Evolutionary conservation across 2,113 vertebrate species (phyloP), one percentile per base, ranked within the genome.

Genomic region (Rhombomys opimus): DNA sequence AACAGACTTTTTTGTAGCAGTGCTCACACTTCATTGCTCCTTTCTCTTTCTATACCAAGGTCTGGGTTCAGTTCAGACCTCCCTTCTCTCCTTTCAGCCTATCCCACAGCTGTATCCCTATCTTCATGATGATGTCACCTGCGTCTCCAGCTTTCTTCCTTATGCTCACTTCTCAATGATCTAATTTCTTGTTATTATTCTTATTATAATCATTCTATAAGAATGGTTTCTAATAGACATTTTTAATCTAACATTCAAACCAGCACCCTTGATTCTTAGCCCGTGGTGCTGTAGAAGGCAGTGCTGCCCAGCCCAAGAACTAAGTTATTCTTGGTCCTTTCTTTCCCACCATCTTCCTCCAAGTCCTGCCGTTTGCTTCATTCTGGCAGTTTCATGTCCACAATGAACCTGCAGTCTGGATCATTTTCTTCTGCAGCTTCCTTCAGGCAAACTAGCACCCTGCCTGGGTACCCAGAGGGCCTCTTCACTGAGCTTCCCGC

Each of bases 391-490:
- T 86, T 52, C 67, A 30, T n/a, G 50, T 67, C 85, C 59, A 77
- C 50, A 78, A 57, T n/a, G 0, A 22, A 38, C 54, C 23, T 93
- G 8, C 22, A 11, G 32, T 75, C n/a, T 67, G 46, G 30, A 20
- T 54, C 4, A 14, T 85, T 95, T 59, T 84, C 63, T 72, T 54
- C 70, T 90, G 75, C 32, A 23, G 61, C 32, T 94, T 96, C 88
- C 23, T 52, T 7, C 15, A 3, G 5, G 59, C 15, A 80, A 50
- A 76, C 3, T 2, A 25, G 50, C n/a, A 20, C 59, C 54, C 9
- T 75, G 12, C 2, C 8, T 22, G 27, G 50, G 27, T 50, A 11
- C 57, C 68, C 57, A 90, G 65, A 57, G 81, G 67, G 6, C 20
- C 14, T 68, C 50, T 70, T 73, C 27, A 23, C 1, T 23, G 35